A percentile compares a stretch with the other conserved stretches of the same genome.
These are phyloP conservation scores for Rhyzopertha dominica DNA, from an alignment of 1,140 invertebrate genomes.

Conservation along the genomic window DNA sequence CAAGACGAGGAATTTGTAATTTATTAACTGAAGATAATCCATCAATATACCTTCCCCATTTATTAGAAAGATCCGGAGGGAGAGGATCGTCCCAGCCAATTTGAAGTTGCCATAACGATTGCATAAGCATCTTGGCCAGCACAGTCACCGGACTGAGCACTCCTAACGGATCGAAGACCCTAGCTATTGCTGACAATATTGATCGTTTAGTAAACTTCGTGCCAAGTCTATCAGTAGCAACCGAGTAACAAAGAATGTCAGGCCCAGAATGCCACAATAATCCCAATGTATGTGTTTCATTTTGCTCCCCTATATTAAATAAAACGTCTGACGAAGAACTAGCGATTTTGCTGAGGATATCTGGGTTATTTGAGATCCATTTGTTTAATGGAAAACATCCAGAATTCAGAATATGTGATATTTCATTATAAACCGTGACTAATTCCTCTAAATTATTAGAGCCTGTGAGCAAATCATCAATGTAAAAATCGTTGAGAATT, in stretches of 20 bases:
- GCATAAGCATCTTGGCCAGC: conserved; percentile 42
- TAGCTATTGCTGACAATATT: conserved; percentile 9
- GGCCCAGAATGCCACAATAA: conserved; percentile 4
- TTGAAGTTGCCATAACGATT: conserved; percentile 40
- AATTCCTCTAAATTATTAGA: conserved; percentile 26
- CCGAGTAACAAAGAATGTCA: conserved; percentile 9
- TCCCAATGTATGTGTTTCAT: conserved; percentile 8
- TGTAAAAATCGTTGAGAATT: conserved; percentile 42
- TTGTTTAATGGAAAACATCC: conserved; percentile 20
- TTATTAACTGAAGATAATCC: conserved; percentile 9
- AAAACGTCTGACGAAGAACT: conserved; percentile 1
- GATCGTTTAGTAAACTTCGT: neutral
- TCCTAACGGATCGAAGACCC: conserved; percentile 46
- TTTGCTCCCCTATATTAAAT: neutral
- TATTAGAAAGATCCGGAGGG: conserved; percentile 14
- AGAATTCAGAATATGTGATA: conserved; percentile 15
- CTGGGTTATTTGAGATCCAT: conserved; percentile 13
- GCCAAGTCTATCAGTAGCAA: neutral
- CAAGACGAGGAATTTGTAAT: conserved; percentile 14
- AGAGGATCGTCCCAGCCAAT: conserved; percentile 44
- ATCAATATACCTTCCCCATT: conserved; percentile 24
- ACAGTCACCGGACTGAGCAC: conserved; percentile 40
- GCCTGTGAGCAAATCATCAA: conserved; percentile 46
- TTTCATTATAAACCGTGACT: conserved; percentile 19
- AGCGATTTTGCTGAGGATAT: conserved; percentile 1